phyloP scores from a whole-genome alignment of 1,140 invertebrate genomes.

The Phymastichus coffea region DNA sequence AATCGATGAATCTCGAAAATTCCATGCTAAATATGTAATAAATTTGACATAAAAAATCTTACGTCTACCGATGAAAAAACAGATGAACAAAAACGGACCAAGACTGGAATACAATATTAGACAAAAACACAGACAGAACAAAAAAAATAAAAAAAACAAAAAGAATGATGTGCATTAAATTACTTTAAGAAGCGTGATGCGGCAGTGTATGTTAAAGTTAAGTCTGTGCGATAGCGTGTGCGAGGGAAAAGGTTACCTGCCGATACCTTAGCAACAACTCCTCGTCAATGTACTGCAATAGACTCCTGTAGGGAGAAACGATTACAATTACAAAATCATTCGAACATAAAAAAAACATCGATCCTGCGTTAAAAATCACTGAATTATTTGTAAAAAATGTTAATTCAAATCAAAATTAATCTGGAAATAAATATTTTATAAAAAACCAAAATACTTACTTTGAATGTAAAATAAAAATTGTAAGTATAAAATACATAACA shows the following conservation, averaged over 20 bases:
- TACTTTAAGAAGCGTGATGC: conserved; percentile 33
- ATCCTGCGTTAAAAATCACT: not conserved
- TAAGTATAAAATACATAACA: conserved; percentile 5
- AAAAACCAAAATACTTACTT: conserved; percentile 7
- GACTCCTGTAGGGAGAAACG: conserved; percentile 74
- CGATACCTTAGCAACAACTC: conserved; percentile 91
- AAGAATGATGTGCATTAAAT: not conserved
- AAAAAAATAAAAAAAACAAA: conserved; percentile 25
- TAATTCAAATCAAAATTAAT: too few species aligned
- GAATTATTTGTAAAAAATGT: conserved; percentile 5
- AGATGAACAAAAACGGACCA: not conserved
- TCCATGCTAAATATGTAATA: not conserved
- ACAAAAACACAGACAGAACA: conserved; percentile 5
- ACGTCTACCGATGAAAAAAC: not conserved
- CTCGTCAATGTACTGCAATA: conserved; percentile 97
- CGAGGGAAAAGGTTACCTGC: conserved; percentile 59
- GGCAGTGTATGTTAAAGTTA: conserved; percentile 39
- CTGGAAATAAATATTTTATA: not conserved
- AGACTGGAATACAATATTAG: not conserved
- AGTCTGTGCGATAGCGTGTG: conserved; percentile 46
- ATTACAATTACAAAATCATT: conserved; percentile 55
- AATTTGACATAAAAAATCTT: not conserved
- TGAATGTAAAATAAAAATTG: not conserved
- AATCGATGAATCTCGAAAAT: not conserved
- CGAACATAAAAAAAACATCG: too few species aligned